Evolutionary conservation across 2,888 invertebrate species (phyloP).

Genomic region (Drosophila imparisetae): DNA sequence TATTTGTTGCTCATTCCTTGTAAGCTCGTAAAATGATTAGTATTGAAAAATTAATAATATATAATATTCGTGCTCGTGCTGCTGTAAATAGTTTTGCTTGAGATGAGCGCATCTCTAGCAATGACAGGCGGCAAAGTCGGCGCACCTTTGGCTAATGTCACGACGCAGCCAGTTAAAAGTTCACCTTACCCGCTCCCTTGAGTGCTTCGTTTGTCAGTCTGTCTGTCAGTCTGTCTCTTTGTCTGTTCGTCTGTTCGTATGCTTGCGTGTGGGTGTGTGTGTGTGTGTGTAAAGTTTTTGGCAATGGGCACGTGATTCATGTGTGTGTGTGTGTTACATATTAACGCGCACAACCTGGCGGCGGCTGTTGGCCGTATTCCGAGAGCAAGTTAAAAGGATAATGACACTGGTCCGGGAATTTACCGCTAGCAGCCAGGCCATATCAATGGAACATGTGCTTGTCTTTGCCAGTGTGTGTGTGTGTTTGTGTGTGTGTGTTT

Average conservation of each 20-base stretch:
- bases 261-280: constrained; percentile 15
- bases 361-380: constrained; percentile 51
- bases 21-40: too few relatives aligned
- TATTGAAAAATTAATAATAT: neutral
- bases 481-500: constrained; percentile 29
- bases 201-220: constrained; percentile 19
- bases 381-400: constrained; percentile 77
- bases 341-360: constrained; percentile 62
- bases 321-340: constrained; percentile 39
- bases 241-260: constrained; percentile 1
- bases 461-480: neutral
- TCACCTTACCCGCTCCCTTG: constrained; percentile 48
- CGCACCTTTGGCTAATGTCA: constrained; percentile 75
- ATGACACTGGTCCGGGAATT: constrained; percentile 74
- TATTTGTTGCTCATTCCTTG: neutral
- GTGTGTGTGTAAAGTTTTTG: constrained; percentile 48
- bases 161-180: constrained; percentile 71
- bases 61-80: neutral
- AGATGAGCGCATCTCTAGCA: constrained; percentile 34
- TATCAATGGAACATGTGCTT: constrained; percentile 38
- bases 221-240: constrained; percentile 24
- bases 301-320: constrained; percentile 48
- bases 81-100: neutral
- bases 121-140: constrained; percentile 51
- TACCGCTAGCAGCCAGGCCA: constrained; percentile 61